A percentile compares a stretch with the other conserved stretches of the same genome.
Conservation (phyloP, 2,888 invertebrate genomes). For the Tetropium fuscum region DNA sequence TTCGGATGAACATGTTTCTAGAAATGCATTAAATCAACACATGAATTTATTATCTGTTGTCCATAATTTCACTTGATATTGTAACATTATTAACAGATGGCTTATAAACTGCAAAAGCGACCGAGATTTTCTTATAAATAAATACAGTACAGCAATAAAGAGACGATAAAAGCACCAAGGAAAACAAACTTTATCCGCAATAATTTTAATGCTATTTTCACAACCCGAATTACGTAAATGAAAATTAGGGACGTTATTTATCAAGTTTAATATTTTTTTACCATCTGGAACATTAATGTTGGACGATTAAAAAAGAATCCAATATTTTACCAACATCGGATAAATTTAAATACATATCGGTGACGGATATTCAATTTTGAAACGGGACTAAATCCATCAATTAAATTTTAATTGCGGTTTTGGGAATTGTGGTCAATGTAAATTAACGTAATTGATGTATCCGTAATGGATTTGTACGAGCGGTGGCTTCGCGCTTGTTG, state of each 20-base stretch:
- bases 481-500: not conserved
- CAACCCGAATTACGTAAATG: not conserved
- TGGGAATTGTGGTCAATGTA: constrained; percentile 4
- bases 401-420: constrained; percentile 11
- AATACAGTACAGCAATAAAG: constrained; percentile 1
- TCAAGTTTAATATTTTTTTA: not conserved
- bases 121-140: no score
- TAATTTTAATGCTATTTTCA: not conserved
- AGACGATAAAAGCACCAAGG: not conserved
- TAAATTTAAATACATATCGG: not conserved
- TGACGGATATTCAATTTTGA: not conserved
- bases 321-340: not conserved
- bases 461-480: not conserved
- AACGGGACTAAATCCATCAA: not conserved
- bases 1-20: no score
- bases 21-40: no score
- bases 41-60: no score
- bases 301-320: not conserved
- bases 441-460: constrained; percentile 9
- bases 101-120: no score
- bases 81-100: no score
- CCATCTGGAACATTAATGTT: not conserved
- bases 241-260: not conserved
- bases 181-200: not conserved
- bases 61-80: no score